Evolutionary conservation across 2,888 invertebrate species (phyloP), one percentile per base, ranked within the genome.

Genomic region (Dolichopus griseipennis): DNA sequence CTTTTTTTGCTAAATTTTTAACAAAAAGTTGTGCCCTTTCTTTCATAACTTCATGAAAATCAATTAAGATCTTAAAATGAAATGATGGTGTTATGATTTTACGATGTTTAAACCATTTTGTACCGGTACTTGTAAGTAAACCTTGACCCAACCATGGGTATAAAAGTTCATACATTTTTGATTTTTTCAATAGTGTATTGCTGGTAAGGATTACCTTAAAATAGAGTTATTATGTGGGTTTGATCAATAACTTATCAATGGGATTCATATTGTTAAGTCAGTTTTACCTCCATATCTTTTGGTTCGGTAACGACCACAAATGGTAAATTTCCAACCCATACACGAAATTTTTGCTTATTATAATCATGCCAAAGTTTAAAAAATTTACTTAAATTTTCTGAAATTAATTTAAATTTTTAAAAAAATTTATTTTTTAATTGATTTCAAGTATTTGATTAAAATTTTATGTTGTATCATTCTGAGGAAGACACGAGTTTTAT

Each of bases 71-170:
- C 41, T 73, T 61, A n/a, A 72, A 71, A 61, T 78, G 77, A 72
- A 85, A 85, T 10, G 84, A 81, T 18, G 84, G 83, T 8, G 81
- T 79, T 65, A 84, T 83, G 43, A 84, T 75, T 76, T 83, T 83
- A 68, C 84, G 79, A 70, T 83, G 82, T 41, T 81, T 79, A n/a
- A 79, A 75, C 84, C 84, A 85, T 71, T 83, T 82, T 34, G 79
- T 76, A 41, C 77, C 75, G 68, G 76, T 78, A 52, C 83, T 80
- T 20, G 82, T 83, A 7, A 84, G 74, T 1, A 84, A 76, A 6
- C 84, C 84, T 61, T 81, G 77, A 12, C 83, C 83, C 33, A 84
- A 75, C 84, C 84, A 84, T 12, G 82, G 79, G 7, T 75, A 75
- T 1, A 84, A 69, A 66, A 78, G 78, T 1, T 79, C 74, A 71